Base-by-base conservation (phyloP, 2,888 invertebrate genomes). In the Polymixis flavicincta region DNA sequence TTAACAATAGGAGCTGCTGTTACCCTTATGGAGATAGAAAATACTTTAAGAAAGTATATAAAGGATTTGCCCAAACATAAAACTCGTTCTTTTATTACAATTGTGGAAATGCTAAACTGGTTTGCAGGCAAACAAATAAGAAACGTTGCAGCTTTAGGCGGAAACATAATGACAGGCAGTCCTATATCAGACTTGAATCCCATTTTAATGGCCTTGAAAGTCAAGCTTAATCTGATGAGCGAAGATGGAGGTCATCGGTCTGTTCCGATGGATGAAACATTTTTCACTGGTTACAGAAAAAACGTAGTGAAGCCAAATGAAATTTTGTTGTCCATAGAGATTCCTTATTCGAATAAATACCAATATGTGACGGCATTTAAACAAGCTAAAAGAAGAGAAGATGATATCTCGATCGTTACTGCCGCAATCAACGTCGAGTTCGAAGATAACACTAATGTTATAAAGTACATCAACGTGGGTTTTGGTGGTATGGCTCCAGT, bases 161-260 rank as follows among this genome's bases (percentile, higher is more conserved):
- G 99, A 28, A 99, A 99, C 91, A 98, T 99, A 84, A 99, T 99
- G 97, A 99, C 99, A 0, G 98, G 98, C 32, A 99, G 99, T 95
- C 99, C 99, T 0, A 99, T 99, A 91, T 99, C 99, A 0, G 99
- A 99, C 94, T 97, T 99, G 90, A 99, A 99, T 94, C 99, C 99
- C 0, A 97, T 99, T 85, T 97, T 99, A 79, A 97, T 99, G 97
- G 98, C 99, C 0, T 97, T 98, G 25, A 97, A 98, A 88, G 97
- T 98, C 61, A 97, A 98, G 89, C 92, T 98, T n/a, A 97, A 97
- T 87, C 91, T 98, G 2, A 89, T 96, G 22, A 98, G 97, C 88
- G 95, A 92, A 87, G 85, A 95, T 82, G 95, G 93, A 59, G 97
- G 97, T 13, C 92, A 89, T 52, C 95, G 98, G 82, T 95, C 95